Percentiles rank a stretch among this genome's conserved stretches.
Conservation (phyloP, 2,797 vertebrate species). For the Notolepis coatsorum region DNA sequence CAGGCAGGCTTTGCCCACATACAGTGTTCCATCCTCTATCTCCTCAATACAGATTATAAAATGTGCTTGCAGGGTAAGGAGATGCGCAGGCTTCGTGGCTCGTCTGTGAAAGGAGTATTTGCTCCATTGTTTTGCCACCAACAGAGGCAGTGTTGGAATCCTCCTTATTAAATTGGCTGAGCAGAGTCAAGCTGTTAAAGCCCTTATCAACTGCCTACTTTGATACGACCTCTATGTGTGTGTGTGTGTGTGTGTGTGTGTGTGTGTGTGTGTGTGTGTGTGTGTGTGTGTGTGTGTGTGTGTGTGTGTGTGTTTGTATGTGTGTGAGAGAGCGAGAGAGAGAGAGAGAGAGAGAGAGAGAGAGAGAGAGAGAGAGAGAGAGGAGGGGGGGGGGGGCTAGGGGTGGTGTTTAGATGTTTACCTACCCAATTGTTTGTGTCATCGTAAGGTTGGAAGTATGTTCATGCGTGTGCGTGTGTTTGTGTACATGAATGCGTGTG, state of each 20-base stretch:
- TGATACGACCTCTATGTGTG: constrained; percentile 30
- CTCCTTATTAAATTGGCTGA: constrained; percentile 74
- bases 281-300: constrained; percentile 33
- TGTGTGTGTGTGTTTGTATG: constrained; percentile 22
- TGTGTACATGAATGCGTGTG: background rate
- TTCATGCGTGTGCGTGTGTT: constrained; percentile 4
- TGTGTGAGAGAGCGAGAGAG: background rate
- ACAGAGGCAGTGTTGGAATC: constrained; percentile 67
- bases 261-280: background rate
- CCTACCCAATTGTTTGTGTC: background rate
- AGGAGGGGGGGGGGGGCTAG: constrained; percentile 12
- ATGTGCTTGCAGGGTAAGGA: constrained; percentile 51
- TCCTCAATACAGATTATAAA: constrained; percentile 5
- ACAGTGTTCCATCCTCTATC: constrained; percentile 23
- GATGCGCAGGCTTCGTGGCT: constrained; percentile 56
- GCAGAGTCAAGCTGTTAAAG: constrained; percentile 70
- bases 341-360: constrained; percentile 21
- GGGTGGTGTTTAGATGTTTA: constrained; percentile 54
- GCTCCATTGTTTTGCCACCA: constrained; percentile 64
- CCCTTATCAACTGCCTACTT: constrained; percentile 71
- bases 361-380: constrained; percentile 4
- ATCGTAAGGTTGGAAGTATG: constrained; percentile 18
- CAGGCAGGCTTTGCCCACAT: constrained; percentile 6
- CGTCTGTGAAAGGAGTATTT: constrained; percentile 67
- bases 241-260: background rate